Conservation (phyloP, 2,888 invertebrate genomes). For the Orthosia gracilis region DNA sequence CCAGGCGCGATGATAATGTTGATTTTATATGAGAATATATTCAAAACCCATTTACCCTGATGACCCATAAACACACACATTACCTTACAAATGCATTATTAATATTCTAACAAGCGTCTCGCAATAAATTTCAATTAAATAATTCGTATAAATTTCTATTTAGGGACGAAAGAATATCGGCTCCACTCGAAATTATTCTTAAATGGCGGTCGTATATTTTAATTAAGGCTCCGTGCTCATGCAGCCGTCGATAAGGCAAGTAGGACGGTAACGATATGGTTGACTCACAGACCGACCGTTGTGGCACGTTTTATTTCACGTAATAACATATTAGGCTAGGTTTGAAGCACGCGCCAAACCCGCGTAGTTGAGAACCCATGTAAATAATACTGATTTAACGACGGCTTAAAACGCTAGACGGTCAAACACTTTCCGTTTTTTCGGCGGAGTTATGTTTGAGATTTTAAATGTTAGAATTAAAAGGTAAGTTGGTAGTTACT, state of each 20-base stretch:
- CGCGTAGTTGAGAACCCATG: slow-evolving; percentile 79
- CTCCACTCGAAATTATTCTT: slow-evolving; percentile 81
- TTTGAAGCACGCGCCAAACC: slow-evolving; percentile 76
- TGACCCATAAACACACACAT: slow-evolving; percentile 7
- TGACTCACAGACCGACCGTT: slow-evolving; percentile 72
- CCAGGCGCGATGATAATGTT: too few relatives aligned
- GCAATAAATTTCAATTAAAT: slow-evolving; percentile 76
- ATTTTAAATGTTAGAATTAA: background rate
- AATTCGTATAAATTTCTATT: slow-evolving; percentile 81
- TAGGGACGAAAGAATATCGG: slow-evolving; percentile 77
- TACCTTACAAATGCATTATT: slow-evolving; percentile 28
- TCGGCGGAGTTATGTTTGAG: slow-evolving; percentile 29
- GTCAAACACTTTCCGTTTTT: slow-evolving; percentile 71
- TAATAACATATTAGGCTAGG: slow-evolving; percentile 87
- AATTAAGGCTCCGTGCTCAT: slow-evolving; percentile 85
- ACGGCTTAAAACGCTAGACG: slow-evolving; percentile 77
- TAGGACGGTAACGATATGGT: slow-evolving; percentile 75
- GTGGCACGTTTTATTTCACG: slow-evolving; percentile 86
- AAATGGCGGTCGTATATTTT: slow-evolving; percentile 87
- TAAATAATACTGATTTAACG: slow-evolving; percentile 85
- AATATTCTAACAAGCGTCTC: slow-evolving; percentile 43
- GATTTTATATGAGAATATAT: background rate
- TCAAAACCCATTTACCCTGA: background rate
- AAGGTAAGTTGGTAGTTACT: background rate
- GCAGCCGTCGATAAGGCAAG: slow-evolving; percentile 84